Evolutionary conservation across 2,888 invertebrate genomes (phyloP), one percentile per base, ranked within the genome.

Genomic region (Dolichomitus sp.): DNA sequence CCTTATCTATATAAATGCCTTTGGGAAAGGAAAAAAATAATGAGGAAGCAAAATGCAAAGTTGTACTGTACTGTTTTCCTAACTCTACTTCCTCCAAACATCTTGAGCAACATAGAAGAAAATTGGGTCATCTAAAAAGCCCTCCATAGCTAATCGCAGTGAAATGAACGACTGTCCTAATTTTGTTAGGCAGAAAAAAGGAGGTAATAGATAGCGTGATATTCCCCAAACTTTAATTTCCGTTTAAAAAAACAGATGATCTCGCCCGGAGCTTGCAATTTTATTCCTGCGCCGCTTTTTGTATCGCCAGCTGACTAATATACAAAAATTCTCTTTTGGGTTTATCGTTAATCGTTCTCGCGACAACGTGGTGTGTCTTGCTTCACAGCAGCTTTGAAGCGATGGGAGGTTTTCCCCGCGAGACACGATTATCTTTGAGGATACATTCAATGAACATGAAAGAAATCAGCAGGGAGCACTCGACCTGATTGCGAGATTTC

Each of bases 361-460:
- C 54, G 27, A 4, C 12, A 27, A 12, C 54, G 54, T 12, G 12
- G 54, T 54, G 54, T 14, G 54, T 54, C 54, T 5, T 7, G 6
- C 27, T 4, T 54, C 27, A 27, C 12, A 9, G 4, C 17, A 17
- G 42, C 69, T 57, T 70, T 57, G 57, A 57, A 45, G 33, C 33
- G 30, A 17, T 57, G 37, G 12, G 7, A 50, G 40, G 11, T 17
- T 52, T 30, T 40, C 23, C 40, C 57, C 30, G 19, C 48, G 72
- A 33, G 59, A 72, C 27, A 48, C 59, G 59, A 72, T 72, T 72
- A 72, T 72, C 72, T 72, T 72, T 72, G 59, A 59, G 59, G 59
- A 72, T 72, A 72, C 59, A 72, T 72, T 72, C 72, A 59, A 30
- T 59, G 0, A 59, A 72, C 57, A 72, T 72, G 72, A 72, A 72